A percentile compares a stretch with the other conserved stretches of the same genome.
phyloP scores from a whole-genome alignment of 2,113 vertebrate genomes.

The Tympanuchus pallidicinctus region DNA sequence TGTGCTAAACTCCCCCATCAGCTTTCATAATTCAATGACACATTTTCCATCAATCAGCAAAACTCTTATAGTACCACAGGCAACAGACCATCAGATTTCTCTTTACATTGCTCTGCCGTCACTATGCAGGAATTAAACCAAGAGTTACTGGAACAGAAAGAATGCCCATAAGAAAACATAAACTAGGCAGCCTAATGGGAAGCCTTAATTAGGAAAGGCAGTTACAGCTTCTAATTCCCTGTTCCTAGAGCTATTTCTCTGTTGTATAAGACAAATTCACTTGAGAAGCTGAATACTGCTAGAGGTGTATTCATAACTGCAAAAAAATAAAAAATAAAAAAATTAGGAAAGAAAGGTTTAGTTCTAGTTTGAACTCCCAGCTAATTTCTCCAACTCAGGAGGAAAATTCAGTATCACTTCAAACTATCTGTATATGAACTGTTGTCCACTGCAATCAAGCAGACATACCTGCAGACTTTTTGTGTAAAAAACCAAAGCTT shows the following conservation, averaged over 20 bases:
- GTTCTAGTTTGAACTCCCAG: background rate
- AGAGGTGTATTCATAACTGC: background rate
- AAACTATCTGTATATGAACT: background rate
- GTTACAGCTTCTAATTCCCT: background rate
- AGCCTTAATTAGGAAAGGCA: background rate
- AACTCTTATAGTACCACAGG: background rate
- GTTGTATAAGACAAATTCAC: background rate
- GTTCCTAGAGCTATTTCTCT: background rate
- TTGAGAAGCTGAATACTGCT: background rate
- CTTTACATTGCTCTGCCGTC: background rate
- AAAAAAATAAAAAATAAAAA: background rate
- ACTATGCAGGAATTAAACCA: background rate
- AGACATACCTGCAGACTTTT: background rate
- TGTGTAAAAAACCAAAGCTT: background rate
- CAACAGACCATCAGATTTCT: constrained; percentile 11
- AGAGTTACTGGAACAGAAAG: background rate
- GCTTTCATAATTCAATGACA: background rate
- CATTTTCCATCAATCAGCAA: background rate
- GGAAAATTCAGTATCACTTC: background rate
- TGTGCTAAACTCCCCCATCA: background rate
- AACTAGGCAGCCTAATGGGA: background rate
- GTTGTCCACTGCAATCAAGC: background rate
- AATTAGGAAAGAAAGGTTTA: background rate
- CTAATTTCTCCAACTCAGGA: background rate
- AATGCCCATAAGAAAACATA: background rate